Conservation (phyloP, 2,797 vertebrate species). For the Sebastes aleutianus region DNA sequence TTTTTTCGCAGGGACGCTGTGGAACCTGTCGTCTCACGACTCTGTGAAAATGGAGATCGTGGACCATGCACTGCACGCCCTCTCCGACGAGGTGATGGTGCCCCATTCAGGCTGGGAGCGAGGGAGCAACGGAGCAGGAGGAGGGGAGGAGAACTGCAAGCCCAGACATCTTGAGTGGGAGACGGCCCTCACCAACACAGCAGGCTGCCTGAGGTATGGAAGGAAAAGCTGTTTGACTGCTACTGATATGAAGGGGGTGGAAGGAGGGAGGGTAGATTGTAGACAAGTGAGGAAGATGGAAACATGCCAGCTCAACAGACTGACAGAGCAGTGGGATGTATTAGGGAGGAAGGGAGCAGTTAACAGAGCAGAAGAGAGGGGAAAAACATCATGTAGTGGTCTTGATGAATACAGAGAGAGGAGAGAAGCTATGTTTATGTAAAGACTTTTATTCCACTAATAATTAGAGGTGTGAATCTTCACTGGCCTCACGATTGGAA, state of each 20-base stretch:
- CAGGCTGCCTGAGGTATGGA: conserved; percentile 93
- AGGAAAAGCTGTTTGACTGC: neutral
- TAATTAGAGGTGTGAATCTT: neutral
- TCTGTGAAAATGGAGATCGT: conserved; percentile 98
- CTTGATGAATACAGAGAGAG: neutral
- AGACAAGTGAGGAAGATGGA: neutral
- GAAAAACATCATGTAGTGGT: neutral
- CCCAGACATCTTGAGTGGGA: conserved; percentile 95
- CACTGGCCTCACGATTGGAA: too few relatives aligned
- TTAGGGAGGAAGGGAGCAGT: conserved; percentile 4
- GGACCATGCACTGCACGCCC: conserved; percentile 91
- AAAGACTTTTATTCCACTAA: neutral
- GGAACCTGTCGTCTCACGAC: conserved; percentile 97
- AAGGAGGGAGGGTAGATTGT: neutral
- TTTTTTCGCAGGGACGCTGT: conserved; percentile 86
- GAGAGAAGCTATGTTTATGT: neutral
- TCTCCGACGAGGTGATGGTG: conserved; percentile 93
- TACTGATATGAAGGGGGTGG: neutral
- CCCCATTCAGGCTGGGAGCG: conserved; percentile 93
- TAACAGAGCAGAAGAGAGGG: conserved; percentile 26
- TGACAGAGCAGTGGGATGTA: conserved; percentile 20
- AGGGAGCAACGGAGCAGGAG: conserved; percentile 79
- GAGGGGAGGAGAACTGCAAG: conserved; percentile 89
- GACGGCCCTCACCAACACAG: conserved; percentile 93
- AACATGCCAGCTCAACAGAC: conserved; percentile 17